Evolutionary conservation across 2,797 vertebrate species (phyloP), one percentile per base, ranked within the genome.

Genomic region (Falco columbarius): DNA sequence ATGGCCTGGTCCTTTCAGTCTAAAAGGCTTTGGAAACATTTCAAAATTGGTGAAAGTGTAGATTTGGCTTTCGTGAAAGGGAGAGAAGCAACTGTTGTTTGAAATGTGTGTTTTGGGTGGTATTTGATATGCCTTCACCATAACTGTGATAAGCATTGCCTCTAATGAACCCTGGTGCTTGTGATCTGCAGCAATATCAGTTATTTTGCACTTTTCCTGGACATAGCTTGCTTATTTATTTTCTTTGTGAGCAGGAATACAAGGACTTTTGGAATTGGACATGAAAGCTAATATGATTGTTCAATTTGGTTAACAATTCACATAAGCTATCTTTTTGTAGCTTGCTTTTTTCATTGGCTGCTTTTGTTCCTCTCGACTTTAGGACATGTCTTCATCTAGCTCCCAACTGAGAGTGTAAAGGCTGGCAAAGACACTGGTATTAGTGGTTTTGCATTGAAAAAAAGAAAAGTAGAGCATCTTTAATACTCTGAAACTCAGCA

Each of bases 241-340:
- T 59, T n/a, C 74, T 63, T 24, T 0, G 0, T 14, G 15, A 79
- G 20, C 63, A 32, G 32, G 17, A 20, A 5, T 26, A 19, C 16
- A 40, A 8, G 24, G n/a, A 20, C 30, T 89, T 90, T 13, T 59
- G 56, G 27, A 85, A 56, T 7, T 34, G 40, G 30, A 22, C 6
- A 7, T 71, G 36, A 70, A 89, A 81, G 29, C 34, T 62, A 36
- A 62, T 32, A 7, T 4, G 17, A 32, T 40, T 0, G 32, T 88
- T 89, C 72, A 42, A 30, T 87, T 92, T 51, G 30, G 24, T 84
- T 36, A 59, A 32, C 7, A 76, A 27, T 65, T 67, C 4, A 9
- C 0, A 2, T 14, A 36, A 21, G 12, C 22, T 49, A 0, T 11
- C 29, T 63, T 73, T 89, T 72, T 9, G 30, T 55, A 34, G 6